These are phyloP conservation scores for Caenorhabditis remanei DNA, from an alignment of 1,140 invertebrate species.

Conservation along the genomic window DNA sequence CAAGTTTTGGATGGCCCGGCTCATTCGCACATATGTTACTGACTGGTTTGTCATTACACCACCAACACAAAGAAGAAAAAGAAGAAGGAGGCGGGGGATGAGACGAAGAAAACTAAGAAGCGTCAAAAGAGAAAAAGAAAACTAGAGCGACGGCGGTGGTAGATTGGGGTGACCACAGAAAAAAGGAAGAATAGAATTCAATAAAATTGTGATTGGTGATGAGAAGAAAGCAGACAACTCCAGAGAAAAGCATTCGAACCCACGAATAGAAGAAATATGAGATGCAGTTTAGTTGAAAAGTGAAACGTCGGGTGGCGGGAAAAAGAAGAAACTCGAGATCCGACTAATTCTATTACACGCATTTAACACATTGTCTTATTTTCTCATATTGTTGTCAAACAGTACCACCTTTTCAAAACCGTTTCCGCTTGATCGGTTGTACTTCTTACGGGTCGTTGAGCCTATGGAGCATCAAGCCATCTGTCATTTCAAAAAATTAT, in stretches of 20 bases:
- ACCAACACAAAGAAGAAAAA: slow-evolving; percentile 33
- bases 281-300: slow-evolving; percentile 28
- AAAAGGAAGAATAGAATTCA: slow-evolving; percentile 39
- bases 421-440: slow-evolving; percentile 22
- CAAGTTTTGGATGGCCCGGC: slow-evolving; percentile 38
- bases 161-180: slow-evolving; percentile 27
- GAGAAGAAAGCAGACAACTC: slow-evolving; percentile 25
- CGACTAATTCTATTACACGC: slow-evolving; percentile 40
- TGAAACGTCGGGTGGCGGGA: neutral
- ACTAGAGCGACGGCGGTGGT: slow-evolving; percentile 26
- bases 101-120: slow-evolving; percentile 21
- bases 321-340: slow-evolving; percentile 15
- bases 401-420: neutral
- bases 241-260: neutral
- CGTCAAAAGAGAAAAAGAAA: slow-evolving; percentile 44
- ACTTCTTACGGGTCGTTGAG: slow-evolving; percentile 1
- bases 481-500: slow-evolving; percentile 19
- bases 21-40: slow-evolving; percentile 55
- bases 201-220: slow-evolving; percentile 57
- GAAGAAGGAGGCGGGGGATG: neutral
- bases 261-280: slow-evolving; percentile 11
- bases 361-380: slow-evolving; percentile 17
- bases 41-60: slow-evolving; percentile 54
- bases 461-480: neutral
- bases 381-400: slow-evolving; percentile 17